A percentile compares a stretch with the other conserved stretches of the same genome.
Conservation (phyloP, 2,113 vertebrate species). For the Notarius lentiginosus region DNA sequence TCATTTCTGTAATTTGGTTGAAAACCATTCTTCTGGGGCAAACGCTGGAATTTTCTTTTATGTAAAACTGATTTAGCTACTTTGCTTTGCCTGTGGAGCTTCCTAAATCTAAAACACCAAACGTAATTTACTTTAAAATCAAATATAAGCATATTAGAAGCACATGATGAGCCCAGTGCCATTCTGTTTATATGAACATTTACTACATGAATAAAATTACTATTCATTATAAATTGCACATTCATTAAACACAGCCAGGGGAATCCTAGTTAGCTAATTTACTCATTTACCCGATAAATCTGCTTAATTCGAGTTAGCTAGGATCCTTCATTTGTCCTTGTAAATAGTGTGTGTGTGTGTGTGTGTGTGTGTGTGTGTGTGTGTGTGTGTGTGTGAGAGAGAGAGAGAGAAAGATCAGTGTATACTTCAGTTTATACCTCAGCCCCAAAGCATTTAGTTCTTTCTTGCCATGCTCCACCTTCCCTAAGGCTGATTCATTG, state of each 20-base stretch:
- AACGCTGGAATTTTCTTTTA: constrained; percentile 31
- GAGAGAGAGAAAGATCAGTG: neutral
- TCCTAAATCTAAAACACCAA: constrained; percentile 33
- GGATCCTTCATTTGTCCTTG: constrained; percentile 29
- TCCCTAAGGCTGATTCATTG: constrained; percentile 16
- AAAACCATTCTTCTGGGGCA: constrained; percentile 18
- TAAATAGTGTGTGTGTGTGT: neutral
- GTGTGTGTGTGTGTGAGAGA: neutral
- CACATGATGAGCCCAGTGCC: neutral
- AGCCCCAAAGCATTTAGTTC: constrained; percentile 27
- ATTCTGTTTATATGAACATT: constrained; percentile 1
- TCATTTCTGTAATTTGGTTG: constrained; percentile 20
- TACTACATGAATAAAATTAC: neutral
- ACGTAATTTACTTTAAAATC: constrained; percentile 15
- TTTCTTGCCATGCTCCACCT: constrained; percentile 10
- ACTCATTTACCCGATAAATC: neutral
- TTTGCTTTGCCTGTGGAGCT: constrained; percentile 23
- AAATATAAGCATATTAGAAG: constrained; percentile 6
- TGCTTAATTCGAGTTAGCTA: constrained; percentile 25
- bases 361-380: neutral
- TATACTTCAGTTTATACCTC: constrained; percentile 28
- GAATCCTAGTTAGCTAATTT: constrained; percentile 3
- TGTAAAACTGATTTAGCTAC: constrained; percentile 35
- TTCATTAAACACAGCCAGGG: constrained; percentile 17
- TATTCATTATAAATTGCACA: constrained; percentile 7